Evolutionary conservation across 2,113 vertebrate species (phyloP), one percentile per base, ranked within the genome.

Genomic region (Daphoenositta chrysoptera): DNA sequence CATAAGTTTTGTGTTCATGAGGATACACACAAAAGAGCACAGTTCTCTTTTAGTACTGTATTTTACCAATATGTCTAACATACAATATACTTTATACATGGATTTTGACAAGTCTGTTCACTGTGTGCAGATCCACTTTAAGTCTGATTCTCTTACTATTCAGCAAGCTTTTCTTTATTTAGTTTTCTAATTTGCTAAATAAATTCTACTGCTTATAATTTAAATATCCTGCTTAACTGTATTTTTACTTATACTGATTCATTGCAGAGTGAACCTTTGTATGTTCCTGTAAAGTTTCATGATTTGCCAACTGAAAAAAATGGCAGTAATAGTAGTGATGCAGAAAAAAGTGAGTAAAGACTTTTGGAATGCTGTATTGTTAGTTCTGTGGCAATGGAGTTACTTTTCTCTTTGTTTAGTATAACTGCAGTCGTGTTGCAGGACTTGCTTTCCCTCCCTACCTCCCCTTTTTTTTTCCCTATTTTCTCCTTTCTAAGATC

Each of bases 201-300:
- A 61, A 92, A 39, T 92, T 60, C 22, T 76, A 26, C 17, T 78
- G 60, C n/a, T 95, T 81, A 20, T 54, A 48, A 45, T 83, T 93
- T 58, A 81, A 94, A 61, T 95, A 77, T 68, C 66, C 30, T 70
- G 15, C 63, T 82, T 95, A 96, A 94, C 76, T 84, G 19, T 90
- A 28, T 94, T 89, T 92, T 93, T 83, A 51, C 73, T 94, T 94
- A 35, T 82, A 87, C 48, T 75, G 64, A 83, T 98, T 61, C 68
- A 79, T 96, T 98, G 54, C 97, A 99, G 99, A 99, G 99, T 96
- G 99, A 99, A 94, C 99, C 99, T 37, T 98, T 99, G 7, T 99
- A 99, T 84, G 99, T 99, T 95, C 99, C 99, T 68, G 98, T 99
- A 96, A 99, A 99, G 97, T 99, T 99, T 97, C 99, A 99, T 98